Conservation (phyloP, 2,797 vertebrate species). For the Sitta carolinensis region DNA sequence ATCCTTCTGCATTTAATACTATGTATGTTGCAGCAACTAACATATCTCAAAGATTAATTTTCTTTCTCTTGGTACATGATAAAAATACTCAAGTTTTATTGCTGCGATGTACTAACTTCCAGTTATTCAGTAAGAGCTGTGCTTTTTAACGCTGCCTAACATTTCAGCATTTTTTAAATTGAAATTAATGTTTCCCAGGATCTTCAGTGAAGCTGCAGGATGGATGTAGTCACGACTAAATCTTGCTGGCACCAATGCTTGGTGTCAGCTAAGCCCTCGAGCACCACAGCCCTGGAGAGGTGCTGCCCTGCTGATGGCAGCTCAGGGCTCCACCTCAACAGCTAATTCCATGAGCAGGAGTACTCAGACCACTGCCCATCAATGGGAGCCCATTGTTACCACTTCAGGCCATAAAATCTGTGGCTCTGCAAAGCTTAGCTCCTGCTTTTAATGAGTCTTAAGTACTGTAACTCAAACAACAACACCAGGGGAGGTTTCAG, state of each 20-base stretch:
- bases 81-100: slow-evolving; percentile 31
- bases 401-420: not conserved
- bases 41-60: slow-evolving; percentile 37
- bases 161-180: not conserved
- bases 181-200: not conserved
- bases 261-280: not conserved
- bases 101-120: slow-evolving; percentile 5
- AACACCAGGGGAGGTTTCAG: not conserved
- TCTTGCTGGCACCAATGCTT: not conserved
- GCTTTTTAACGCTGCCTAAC: not conserved
- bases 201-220: not conserved
- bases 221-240: not conserved
- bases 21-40: not conserved
- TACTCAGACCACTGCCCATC: not conserved
- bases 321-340: not conserved
- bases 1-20: slow-evolving; percentile 11
- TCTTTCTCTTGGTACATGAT: not conserved
- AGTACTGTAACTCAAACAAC: not conserved
- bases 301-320: not conserved
- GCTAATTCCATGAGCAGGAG: not conserved
- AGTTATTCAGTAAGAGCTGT: not conserved
- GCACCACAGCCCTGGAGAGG: not conserved
- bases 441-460: not conserved
- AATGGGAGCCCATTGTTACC: rapidly evolving
- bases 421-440: not conserved